phyloP scores from a whole-genome alignment of 2,113 vertebrate genomes.

The human (Homo sapiens) region DNA sequence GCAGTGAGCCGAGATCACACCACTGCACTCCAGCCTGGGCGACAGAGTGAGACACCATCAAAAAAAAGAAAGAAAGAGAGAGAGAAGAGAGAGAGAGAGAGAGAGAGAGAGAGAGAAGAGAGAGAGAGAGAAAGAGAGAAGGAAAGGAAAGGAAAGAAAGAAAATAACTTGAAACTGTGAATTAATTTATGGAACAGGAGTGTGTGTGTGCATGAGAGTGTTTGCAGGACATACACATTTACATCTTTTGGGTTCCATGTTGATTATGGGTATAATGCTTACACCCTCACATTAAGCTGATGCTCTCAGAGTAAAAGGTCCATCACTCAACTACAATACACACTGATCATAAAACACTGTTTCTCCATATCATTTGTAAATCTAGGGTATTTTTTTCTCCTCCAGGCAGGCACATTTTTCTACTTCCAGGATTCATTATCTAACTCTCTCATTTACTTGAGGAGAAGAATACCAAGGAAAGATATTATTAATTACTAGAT shows the following conservation, averaged over 20 bases:
- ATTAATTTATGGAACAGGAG: neutral
- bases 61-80: too few species aligned
- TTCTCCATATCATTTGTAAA: neutral
- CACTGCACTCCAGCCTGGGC: too few species aligned
- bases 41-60: too few species aligned
- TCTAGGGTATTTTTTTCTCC: neutral
- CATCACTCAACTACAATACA: neutral
- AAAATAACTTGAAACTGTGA: neutral
- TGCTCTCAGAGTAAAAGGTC: neutral
- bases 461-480: constrained; percentile 35
- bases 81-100: too few species aligned
- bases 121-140: too few species aligned
- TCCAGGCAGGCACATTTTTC: neutral
- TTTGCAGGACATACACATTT: neutral
- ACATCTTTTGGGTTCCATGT: neutral
- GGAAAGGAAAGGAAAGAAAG: too few species aligned
- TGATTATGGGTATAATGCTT: neutral
- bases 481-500: constrained; percentile 35
- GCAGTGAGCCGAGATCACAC: too few species aligned
- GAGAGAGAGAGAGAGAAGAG: too few species aligned
- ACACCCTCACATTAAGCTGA: neutral
- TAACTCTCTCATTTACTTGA: neutral
- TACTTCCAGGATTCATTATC: neutral
- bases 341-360: neutral
- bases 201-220: neutral